These are phyloP conservation scores for Neosilurus hyrtlii DNA, from an alignment of 2,797 vertebrate species.

Conservation along the genomic window DNA sequence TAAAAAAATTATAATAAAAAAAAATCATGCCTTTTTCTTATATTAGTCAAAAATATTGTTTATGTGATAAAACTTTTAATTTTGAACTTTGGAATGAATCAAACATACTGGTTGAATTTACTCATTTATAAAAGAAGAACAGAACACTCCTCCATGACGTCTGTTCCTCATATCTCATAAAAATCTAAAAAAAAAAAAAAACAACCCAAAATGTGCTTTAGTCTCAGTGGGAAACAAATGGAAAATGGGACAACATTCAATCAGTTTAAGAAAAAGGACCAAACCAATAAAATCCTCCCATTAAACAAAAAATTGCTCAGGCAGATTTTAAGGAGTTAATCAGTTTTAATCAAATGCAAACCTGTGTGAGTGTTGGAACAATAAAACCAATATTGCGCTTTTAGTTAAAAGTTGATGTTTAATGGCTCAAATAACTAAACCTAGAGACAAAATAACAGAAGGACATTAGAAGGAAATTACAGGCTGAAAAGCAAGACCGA, in stretches of 20 bases:
- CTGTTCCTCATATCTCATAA: neutral
- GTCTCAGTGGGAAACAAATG: too few relatives aligned
- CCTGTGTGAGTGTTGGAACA: neutral
- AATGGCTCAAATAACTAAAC: neutral
- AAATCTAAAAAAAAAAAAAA: neutral
- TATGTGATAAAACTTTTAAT: neutral
- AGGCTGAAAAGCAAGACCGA: constrained; percentile 11
- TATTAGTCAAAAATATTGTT: neutral
- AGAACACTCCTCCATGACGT: neutral
- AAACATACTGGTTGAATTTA: neutral
- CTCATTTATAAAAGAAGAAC: neutral
- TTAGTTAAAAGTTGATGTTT: neutral
- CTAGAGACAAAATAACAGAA: neutral
- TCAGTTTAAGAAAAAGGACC: neutral
- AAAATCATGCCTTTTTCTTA: neutral
- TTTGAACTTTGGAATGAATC: neutral
- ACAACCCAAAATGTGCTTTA: neutral
- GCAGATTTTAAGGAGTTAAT: neutral
- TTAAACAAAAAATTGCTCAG: neutral
- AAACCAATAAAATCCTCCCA: neutral
- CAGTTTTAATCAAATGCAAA: neutral
- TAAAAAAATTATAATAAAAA: too few relatives aligned
- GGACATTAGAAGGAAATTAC: constrained; percentile 17
- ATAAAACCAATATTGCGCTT: neutral
- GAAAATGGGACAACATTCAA: neutral